Evolutionary conservation across 2,888 invertebrate species (phyloP).

Genomic region (Oconnorella tubifera): DNA sequence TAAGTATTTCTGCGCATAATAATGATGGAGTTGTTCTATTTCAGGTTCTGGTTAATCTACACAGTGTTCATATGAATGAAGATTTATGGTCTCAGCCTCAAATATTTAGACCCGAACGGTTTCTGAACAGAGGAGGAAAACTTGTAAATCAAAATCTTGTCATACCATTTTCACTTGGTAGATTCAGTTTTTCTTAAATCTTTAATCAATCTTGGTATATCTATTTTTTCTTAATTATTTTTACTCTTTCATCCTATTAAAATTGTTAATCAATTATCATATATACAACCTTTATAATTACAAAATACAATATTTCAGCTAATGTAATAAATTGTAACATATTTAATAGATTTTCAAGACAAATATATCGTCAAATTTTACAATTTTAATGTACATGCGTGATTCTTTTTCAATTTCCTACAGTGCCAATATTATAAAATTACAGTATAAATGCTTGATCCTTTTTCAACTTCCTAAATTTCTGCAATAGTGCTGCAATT

Average conservation of each 20-base stretch:
- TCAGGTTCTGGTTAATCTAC: conserved; percentile 3
- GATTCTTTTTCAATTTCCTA: not conserved
- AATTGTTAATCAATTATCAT: no score
- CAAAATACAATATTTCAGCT: not conserved
- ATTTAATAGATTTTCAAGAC: not conserved
- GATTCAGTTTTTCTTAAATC: not conserved
- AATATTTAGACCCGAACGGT: conserved; percentile 11
- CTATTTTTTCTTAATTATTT: not conserved
- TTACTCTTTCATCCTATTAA: no score
- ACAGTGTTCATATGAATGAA: not conserved
- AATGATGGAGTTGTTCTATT: no score
- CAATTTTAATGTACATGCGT: not conserved
- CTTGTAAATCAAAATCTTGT: not conserved
- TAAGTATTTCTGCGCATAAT: no score
- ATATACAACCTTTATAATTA: no score
- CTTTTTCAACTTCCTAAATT: not conserved
- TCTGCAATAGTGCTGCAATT: no score
- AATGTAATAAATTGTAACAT: not conserved
- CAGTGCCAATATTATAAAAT: not conserved
- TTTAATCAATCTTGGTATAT: not conserved
- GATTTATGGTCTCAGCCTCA: not conserved
- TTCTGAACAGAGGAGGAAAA: not conserved
- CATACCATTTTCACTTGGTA: not conserved
- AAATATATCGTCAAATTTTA: not conserved
- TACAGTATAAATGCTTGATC: not conserved